A percentile compares a stretch with the other conserved stretches of the same genome.
phyloP scores from a whole-genome alignment of 2,888 invertebrate genomes.

The Galeruca laticollis region DNA sequence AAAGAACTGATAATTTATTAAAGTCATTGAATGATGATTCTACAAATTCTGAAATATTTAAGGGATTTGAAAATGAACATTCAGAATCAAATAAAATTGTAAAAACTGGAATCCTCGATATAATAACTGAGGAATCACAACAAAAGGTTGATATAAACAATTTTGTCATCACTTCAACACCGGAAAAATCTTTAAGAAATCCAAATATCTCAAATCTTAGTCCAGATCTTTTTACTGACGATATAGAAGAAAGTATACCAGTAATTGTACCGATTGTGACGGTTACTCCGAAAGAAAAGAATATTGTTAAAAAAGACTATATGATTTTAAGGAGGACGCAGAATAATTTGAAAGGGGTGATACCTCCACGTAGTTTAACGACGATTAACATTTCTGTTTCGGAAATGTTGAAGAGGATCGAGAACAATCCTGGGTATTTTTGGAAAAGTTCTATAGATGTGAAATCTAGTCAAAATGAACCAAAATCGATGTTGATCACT shows the following conservation, averaged over 20 bases:
- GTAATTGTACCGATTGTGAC: slow-evolving; percentile 24
- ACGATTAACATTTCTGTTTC: slow-evolving; percentile 75
- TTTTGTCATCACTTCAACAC: slow-evolving; percentile 37
- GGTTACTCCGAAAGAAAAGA: slow-evolving; percentile 51
- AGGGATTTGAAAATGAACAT: slow-evolving; percentile 6
- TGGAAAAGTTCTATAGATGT: slow-evolving; percentile 45
- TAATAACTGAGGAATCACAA: slow-evolving; percentile 8
- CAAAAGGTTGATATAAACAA: neutral
- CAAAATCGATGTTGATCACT: slow-evolving; percentile 59
- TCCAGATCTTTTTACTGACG: slow-evolving; percentile 77
- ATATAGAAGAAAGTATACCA: slow-evolving; percentile 26
- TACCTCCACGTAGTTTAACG: slow-evolving; percentile 82
- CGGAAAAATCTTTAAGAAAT: slow-evolving; percentile 55
- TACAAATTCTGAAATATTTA: neutral
- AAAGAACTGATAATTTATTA: neutral
- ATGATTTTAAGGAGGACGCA: slow-evolving; percentile 67
- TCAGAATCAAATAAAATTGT: neutral
- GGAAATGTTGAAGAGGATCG: slow-evolving; percentile 71
- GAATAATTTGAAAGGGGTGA: slow-evolving; percentile 75
- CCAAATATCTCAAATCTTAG: slow-evolving; percentile 55
- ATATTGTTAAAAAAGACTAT: slow-evolving; percentile 61
- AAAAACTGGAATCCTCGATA: slow-evolving; percentile 2
- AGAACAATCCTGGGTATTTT: slow-evolving; percentile 58
- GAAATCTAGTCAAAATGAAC: slow-evolving; percentile 12
- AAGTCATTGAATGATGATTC: neutral